These are phyloP conservation scores for Aricia agestis DNA, from an alignment of 1,140 invertebrate genomes.

Conservation along the genomic window DNA sequence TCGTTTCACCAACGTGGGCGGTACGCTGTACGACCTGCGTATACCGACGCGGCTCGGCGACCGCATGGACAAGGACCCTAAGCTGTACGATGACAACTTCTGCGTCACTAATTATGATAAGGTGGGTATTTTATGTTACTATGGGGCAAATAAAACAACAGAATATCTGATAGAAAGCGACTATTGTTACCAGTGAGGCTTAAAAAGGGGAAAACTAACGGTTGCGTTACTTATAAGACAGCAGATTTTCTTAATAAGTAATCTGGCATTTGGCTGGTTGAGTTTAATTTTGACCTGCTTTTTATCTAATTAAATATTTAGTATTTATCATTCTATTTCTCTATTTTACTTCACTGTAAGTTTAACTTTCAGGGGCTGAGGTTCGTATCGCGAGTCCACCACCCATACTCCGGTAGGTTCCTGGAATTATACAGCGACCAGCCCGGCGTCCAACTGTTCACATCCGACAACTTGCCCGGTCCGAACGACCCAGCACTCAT, in stretches of 20 bases:
- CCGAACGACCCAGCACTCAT: constrained; percentile 65
- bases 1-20: constrained; percentile 79
- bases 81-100: constrained; percentile 89
- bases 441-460: constrained; percentile 94
- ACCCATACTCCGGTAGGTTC: constrained; percentile 82
- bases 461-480: constrained; percentile 84
- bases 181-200: no score
- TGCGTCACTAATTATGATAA: constrained; percentile 74
- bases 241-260: no score
- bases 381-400: constrained; percentile 77
- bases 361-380: constrained; percentile 52
- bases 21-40: constrained; percentile 84
- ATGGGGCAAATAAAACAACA: background rate
- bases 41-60: constrained; percentile 74
- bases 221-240: no score
- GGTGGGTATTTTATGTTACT: background rate
- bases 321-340: no score
- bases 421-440: constrained; percentile 90
- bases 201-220: no score
- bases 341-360: no score
- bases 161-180: no score
- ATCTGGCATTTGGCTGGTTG: no score
- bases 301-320: no score
- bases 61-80: constrained; percentile 53
- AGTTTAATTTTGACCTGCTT: no score